A percentile compares a stretch with the other conserved stretches of the same genome.
Conservation (phyloP, 2,888 invertebrate species). For the Lepeophtheirus nordmannii region DNA sequence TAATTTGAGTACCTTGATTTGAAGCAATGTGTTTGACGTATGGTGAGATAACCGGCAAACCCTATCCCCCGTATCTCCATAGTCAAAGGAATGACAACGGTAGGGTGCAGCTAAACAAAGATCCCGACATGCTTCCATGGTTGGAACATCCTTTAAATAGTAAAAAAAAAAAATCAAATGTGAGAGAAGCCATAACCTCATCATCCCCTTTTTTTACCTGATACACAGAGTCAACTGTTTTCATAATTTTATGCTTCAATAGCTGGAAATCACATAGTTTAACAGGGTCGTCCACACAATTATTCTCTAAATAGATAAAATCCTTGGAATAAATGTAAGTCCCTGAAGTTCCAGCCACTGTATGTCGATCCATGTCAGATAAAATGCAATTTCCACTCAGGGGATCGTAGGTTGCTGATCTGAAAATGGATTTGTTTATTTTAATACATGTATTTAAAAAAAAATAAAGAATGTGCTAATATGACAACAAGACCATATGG, state of each 20-base stretch:
- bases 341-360: conserved; percentile 56
- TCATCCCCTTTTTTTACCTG: conserved; percentile 29
- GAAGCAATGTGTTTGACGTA: conserved; percentile 33
- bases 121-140: conserved; percentile 33
- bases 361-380: conserved; percentile 79
- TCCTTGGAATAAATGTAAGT: conserved; percentile 51
- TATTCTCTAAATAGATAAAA: conserved; percentile 73
- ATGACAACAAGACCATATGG: too few species aligned
- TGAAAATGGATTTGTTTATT: conserved; percentile 35
- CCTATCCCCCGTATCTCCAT: conserved; percentile 32
- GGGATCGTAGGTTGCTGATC: conserved; percentile 79
- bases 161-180: neutral
- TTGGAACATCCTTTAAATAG: conserved; percentile 31
- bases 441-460: neutral
- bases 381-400: conserved; percentile 67
- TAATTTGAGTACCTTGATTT: conserved; percentile 31
- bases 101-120: conserved; percentile 30
- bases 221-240: conserved; percentile 78
- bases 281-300: conserved; percentile 83
- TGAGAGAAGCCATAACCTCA: too few species aligned
- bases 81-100: conserved; percentile 35
- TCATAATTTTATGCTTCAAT: conserved; percentile 57
- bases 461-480: neutral
- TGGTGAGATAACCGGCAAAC: conserved; percentile 37
- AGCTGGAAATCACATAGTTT: conserved; percentile 83